These are phyloP conservation scores for Meliscaeva auricollis DNA, from an alignment of 2,888 invertebrate species.

Conservation along the genomic window DNA sequence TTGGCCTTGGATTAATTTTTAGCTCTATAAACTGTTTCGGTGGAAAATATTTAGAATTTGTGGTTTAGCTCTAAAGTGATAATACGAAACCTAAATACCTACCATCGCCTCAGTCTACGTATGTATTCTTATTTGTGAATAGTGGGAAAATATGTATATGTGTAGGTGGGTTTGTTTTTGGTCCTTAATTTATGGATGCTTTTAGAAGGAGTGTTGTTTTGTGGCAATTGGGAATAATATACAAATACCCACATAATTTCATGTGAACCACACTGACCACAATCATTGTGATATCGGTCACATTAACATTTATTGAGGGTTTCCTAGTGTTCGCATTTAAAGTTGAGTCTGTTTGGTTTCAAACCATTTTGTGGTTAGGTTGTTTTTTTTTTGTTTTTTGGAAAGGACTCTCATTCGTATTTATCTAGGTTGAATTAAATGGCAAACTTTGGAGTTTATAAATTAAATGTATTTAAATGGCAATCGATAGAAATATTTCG, in stretches of 20 bases:
- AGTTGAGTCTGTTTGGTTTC: not conserved
- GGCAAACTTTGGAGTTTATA: no score
- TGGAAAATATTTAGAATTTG: constrained; percentile 50
- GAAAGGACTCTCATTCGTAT: not conserved
- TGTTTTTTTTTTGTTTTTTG: not conserved
- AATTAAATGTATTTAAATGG: no score
- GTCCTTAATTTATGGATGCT: constrained; percentile 45
- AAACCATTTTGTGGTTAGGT: constrained; percentile 8
- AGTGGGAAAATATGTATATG: not conserved
- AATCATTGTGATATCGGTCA: constrained; percentile 57
- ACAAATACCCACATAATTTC: constrained; percentile 40
- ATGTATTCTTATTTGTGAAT: constrained; percentile 8
- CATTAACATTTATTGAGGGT: constrained; percentile 53
- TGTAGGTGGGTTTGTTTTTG: not conserved
- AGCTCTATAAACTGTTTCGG: constrained; percentile 10
- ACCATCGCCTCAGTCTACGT: not conserved
- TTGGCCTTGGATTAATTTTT: constrained; percentile 19
- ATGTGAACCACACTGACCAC: constrained; percentile 44
- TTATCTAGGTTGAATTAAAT: not conserved
- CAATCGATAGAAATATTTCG: no score
- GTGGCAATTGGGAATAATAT: constrained; percentile 17
- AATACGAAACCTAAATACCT: not conserved
- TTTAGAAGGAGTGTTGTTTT: constrained; percentile 28
- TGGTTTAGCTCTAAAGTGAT: constrained; percentile 18
- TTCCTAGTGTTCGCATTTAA: not conserved